Evolutionary conservation across 2,797 vertebrate species (phyloP).

Genomic region (Adelosebastes latens): DNA sequence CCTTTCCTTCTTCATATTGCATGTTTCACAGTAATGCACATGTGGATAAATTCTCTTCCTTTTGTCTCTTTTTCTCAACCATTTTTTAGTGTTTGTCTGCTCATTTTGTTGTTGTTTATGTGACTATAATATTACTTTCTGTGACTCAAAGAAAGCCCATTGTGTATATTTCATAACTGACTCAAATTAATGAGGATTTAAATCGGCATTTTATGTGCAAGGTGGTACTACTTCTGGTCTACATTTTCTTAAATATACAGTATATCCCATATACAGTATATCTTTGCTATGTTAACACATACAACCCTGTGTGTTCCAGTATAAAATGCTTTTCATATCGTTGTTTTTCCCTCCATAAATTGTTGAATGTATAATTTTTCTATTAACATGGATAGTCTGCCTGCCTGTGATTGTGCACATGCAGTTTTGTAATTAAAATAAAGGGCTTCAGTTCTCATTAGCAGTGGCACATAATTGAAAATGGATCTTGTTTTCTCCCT

Average conservation of each 20-base stretch:
- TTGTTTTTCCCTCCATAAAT: not conserved
- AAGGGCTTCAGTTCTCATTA: conserved; percentile 28
- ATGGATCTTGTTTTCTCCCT: conserved; percentile 11
- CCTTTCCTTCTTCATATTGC: not conserved
- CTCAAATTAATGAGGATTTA: not conserved
- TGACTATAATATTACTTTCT: not conserved
- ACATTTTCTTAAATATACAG: not conserved
- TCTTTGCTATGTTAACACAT: not conserved
- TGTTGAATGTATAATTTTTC: conserved; percentile 8
- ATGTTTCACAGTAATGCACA: not conserved
- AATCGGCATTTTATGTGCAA: not conserved
- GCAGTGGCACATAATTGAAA: conserved; percentile 39
- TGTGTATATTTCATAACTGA: not conserved
- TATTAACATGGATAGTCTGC: conserved; percentile 7
- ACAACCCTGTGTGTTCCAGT: not conserved
- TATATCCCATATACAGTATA: not conserved
- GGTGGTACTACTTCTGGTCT: not conserved
- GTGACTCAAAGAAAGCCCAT: not conserved
- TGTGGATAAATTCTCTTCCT: not conserved
- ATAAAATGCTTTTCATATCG: not conserved
- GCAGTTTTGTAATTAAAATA: conserved; percentile 39
- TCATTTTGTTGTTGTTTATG: not conserved
- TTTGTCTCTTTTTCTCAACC: not conserved
- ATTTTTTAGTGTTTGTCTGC: not conserved
- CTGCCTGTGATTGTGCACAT: not conserved